A percentile compares a stretch with the other conserved stretches of the same genome.
Evolutionary conservation across 1,140 invertebrate species (phyloP).

Genomic region (Colletes latitarsis): DNA sequence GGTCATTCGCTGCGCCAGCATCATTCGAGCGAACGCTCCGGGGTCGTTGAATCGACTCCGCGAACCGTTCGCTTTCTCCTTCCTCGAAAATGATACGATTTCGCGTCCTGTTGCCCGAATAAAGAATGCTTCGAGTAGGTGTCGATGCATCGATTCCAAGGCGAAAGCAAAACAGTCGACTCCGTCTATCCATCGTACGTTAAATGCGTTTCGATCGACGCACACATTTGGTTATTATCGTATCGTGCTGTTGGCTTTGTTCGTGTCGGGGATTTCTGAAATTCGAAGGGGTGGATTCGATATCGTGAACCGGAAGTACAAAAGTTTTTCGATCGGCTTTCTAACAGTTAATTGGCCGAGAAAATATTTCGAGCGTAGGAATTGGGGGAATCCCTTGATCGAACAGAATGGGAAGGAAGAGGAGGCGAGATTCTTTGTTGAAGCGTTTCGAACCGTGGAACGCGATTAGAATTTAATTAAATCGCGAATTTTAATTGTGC

Average conservation of each 20-base stretch:
- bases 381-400: not conserved
- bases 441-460: not conserved
- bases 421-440: not conserved
- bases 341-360: not conserved
- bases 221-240: no score
- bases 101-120: not conserved
- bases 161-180: not conserved
- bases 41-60: slow-evolving; percentile 32
- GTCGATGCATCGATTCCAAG: not conserved
- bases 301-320: not conserved
- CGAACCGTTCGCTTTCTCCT: slow-evolving; percentile 22
- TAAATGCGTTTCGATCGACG: no score
- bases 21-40: slow-evolving; percentile 29
- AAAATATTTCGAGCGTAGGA: not conserved
- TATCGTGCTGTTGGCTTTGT: no score
- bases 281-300: not conserved
- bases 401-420: not conserved
- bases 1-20: slow-evolving; percentile 42
- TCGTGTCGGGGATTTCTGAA: no score
- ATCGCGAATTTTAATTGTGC: not conserved
- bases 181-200: no score
- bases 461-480: not conserved
- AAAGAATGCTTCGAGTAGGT: not conserved
- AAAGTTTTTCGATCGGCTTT: no score
- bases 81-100: slow-evolving; percentile 23